phyloP scores from a whole-genome alignment of 2,113 vertebrate genomes.

The Tragulus kanchil region DNA sequence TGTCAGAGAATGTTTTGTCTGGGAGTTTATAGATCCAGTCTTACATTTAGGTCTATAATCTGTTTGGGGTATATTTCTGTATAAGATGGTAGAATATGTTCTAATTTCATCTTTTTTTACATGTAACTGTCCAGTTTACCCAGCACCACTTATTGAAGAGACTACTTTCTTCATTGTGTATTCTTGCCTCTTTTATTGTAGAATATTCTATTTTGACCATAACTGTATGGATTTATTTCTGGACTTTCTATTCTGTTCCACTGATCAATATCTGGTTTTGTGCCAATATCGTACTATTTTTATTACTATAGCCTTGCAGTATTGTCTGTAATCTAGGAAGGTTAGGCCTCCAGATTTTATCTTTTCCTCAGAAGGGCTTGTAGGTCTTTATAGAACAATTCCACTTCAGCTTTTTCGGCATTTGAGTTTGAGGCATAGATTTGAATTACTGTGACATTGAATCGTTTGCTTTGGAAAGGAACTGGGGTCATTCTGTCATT shows the following conservation, averaged over 20 bases:
- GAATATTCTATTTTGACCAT: not conserved
- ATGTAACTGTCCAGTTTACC: not conserved
- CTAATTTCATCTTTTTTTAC: not conserved
- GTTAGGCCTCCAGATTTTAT: not conserved
- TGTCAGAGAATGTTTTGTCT: not conserved
- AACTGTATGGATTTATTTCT: not conserved
- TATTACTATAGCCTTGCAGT: not conserved
- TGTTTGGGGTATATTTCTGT: not conserved
- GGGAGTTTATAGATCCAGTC: not conserved
- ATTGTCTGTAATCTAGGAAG: not conserved
- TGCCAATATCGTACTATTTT: not conserved
- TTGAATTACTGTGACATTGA: not conserved
- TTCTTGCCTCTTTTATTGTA: not conserved
- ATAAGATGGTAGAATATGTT: not conserved
- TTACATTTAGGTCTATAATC: not conserved
- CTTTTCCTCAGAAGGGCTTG: not conserved
- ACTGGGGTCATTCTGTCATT: not conserved
- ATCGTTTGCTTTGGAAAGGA: not conserved
- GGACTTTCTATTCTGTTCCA: not conserved
- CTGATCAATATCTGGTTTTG: not conserved
- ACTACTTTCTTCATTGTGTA: not conserved
- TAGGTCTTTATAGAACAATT: not conserved
- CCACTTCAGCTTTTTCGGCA: not conserved
- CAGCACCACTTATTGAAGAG: not conserved
- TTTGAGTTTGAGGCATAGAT: not conserved